Base-by-base conservation (phyloP, 64 coral and sea anemone species). In the Dendrophyllia cribrosa region DNA sequence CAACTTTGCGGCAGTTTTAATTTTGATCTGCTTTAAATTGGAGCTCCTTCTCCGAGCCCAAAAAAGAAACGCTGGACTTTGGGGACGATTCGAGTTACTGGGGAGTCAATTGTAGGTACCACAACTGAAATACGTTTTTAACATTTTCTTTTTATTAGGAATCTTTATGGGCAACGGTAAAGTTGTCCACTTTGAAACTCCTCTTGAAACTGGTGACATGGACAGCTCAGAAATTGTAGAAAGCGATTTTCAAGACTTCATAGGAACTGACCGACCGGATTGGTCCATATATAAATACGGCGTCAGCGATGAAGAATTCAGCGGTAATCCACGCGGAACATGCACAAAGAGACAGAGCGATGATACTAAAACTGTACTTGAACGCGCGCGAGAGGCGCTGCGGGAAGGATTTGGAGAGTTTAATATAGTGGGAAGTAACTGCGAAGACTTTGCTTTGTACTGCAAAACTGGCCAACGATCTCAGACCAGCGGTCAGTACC, bases 391-490 rank as follows among this genome's bases (percentile, higher is more conserved):
- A 48, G 25, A 46, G 61, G 51, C 75, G 17, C 16, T 93, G 19
- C 45, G 23, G 15, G 92, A 93, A 58, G 92, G 92, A 20, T 93
- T 93, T 72, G 82, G 92, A 17, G 85, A 88, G 53, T 93, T 80
- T 66, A 93, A 93, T 51, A 88, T 93, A 13, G 92, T 93, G 48
- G 92, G 92, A 10, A 88, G 78, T 50, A 93, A 93, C 86, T 93
- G 92, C 66, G 92, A 93, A 24, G 92, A 93, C 73, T 88, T 93
- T 24, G 92, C 92, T 4, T 47, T 78, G 6, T 93, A 88, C 43
- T 93, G 92, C 48, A 93, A 93, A 44, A 93, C 92, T 23, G 92
- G 92, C 24, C 85, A 79, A 51, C 75, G 92, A 5, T 88, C 34
- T 72, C 80, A 62, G 63, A 68, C 71, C 48, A 93, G 92, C 62